phyloP scores from a whole-genome alignment of 2,797 vertebrate species.

The Loriculus beryllinus region DNA sequence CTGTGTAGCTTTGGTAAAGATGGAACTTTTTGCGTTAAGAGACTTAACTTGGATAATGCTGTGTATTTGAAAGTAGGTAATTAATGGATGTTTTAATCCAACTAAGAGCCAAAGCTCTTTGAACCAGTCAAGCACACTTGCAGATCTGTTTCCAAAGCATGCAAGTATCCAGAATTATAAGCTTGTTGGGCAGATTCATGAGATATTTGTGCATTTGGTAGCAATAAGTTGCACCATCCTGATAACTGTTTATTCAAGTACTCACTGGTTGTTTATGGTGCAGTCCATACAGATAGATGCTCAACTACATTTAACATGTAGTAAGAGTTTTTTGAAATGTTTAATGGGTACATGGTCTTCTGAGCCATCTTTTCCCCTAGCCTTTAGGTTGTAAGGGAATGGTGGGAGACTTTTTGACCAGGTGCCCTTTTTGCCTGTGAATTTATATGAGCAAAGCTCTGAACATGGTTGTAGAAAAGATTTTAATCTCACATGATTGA shows the following conservation, averaged over 20 bases:
- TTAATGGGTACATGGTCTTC: not conserved
- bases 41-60: not conserved
- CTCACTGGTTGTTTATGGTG: not conserved
- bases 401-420: not conserved
- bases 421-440: not conserved
- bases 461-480: not conserved
- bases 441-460: not conserved
- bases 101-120: not conserved
- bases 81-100: not conserved
- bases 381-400: not conserved
- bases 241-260: not conserved
- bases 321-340: not conserved
- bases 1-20: not conserved
- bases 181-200: not conserved
- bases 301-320: not conserved
- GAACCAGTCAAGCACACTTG: not conserved
- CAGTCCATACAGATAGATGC: not conserved
- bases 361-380: not conserved
- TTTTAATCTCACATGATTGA: not conserved
- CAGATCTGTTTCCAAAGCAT: not conserved
- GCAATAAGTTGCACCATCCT: not conserved
- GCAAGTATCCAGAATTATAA: not conserved
- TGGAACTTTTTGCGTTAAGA: not conserved
- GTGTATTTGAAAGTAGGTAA: not conserved
- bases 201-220: not conserved